Percentiles rank a stretch among this genome's conserved stretches.
These are phyloP conservation scores for Phylloscopus whistleri DNA, from an alignment of 2,113 vertebrate species.

Conservation along the genomic window DNA sequence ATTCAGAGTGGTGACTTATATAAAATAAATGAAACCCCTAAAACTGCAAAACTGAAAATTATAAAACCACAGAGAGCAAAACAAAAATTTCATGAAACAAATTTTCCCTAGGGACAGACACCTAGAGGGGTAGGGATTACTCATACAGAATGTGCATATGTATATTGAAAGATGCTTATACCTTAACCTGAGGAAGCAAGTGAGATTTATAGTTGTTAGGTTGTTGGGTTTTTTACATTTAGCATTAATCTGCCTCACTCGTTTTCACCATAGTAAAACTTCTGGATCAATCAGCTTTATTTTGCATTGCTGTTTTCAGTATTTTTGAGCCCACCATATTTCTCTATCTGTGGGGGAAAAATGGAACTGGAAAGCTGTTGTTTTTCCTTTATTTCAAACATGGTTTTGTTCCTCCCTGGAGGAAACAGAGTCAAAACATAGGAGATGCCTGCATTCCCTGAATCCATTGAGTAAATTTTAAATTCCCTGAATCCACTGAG, in stretches of 20 bases:
- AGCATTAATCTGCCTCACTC: neutral
- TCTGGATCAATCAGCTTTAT: neutral
- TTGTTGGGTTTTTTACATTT: neutral
- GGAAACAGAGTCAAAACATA: neutral
- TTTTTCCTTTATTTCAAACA: neutral
- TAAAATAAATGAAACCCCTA: constrained; percentile 4
- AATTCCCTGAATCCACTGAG: neutral
- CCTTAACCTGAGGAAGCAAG: neutral
- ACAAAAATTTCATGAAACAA: neutral
- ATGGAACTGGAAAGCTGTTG: neutral
- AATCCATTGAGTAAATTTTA: neutral
- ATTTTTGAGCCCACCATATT: neutral
- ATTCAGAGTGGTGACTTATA: neutral
- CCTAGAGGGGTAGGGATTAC: neutral
- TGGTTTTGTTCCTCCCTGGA: neutral
- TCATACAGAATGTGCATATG: neutral
- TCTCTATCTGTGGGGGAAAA: neutral
- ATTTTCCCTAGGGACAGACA: neutral
- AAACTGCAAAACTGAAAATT: neutral
- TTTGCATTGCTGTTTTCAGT: neutral
- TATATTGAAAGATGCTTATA: neutral
- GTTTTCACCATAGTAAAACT: neutral
- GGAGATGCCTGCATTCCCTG: neutral
- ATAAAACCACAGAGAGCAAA: neutral
- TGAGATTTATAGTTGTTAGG: neutral